Evolutionary conservation across 2,797 vertebrate species (phyloP).

Genomic region (Otolemur crassicaudatus): DNA sequence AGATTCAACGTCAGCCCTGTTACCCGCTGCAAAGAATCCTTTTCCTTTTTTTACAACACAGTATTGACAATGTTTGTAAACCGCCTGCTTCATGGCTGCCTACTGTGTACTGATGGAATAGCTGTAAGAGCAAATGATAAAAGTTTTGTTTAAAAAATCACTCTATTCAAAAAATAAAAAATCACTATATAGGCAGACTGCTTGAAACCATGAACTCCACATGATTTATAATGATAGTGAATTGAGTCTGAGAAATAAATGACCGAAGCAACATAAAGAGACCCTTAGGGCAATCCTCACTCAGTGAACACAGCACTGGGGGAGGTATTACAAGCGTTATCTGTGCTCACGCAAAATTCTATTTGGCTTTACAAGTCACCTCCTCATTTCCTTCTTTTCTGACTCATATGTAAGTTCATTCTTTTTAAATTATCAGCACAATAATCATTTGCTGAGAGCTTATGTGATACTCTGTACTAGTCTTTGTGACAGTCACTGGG

Average conservation of each 20-base stretch:
- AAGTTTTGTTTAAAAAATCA: not conserved
- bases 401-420: not conserved
- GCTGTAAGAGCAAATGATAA: not conserved
- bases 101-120: not conserved
- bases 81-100: not conserved
- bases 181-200: not conserved
- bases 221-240: not conserved
- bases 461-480: not conserved
- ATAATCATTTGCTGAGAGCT: not conserved
- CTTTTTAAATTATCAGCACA: not conserved
- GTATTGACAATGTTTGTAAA: not conserved
- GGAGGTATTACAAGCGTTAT: not conserved
- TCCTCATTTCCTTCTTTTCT: conserved; percentile 22
- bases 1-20: not conserved
- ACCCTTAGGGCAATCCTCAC: not conserved
- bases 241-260: not conserved
- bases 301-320: not conserved
- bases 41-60: not conserved
- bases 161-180: not conserved
- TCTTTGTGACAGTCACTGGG: not conserved
- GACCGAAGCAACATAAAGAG: not conserved
- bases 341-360: not conserved
- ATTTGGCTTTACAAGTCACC: not conserved
- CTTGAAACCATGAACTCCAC: not conserved
- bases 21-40: not conserved